Base-by-base conservation (phyloP, 35 echinoderm and acorn worm species). In the Hemicentrotus pulcherrimus region DNA sequence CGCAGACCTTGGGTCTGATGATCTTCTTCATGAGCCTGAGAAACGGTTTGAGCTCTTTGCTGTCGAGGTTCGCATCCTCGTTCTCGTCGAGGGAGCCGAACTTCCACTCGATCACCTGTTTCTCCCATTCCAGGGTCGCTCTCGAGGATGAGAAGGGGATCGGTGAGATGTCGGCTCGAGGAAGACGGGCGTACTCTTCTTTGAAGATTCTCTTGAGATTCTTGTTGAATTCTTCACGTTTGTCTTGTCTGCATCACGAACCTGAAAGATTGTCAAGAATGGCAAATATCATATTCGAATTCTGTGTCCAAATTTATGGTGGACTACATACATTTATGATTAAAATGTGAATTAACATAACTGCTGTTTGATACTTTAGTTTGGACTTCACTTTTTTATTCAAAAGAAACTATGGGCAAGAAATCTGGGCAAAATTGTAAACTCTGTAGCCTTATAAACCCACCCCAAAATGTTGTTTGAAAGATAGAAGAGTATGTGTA, bases 31-130 rank as follows among this genome's bases (percentile, higher is more conserved):
- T 95, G 88, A 97, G 48, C 47, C 95, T 94, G n/a, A 90, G 71
- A 8, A 97, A 50, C 6, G 95, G 94, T 32, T 94, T 96, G 32
- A 97, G 32, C 46, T 97, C 97, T 30, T 86, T 97, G 22, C 86
- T 89, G 48, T 97, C 94, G 45, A 97, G 91, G 61, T 95, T 92
- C 19, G 85, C 91, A 32, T 97, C 96, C 31, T 31, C 94, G 47
- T 97, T 96, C 31, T 19, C 32, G 61, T 97, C 97, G 28, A 97
- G 91, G 32, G 96, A 92, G 9, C 94, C 88, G 47, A 97, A 97
- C 91, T 97, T 97, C 97, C 97, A 97, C 28, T 97, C 95, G 30
- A 97, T 97, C 22, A 97, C 91, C 85, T 93, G 88, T 89, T 95
- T 97, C 61, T 97, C 95, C 47, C 86, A n/a, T 65, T 96, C 95